These are phyloP conservation scores for Myiothlypis coronata DNA, from an alignment of 2,797 vertebrate genomes.

Conservation along the genomic window DNA sequence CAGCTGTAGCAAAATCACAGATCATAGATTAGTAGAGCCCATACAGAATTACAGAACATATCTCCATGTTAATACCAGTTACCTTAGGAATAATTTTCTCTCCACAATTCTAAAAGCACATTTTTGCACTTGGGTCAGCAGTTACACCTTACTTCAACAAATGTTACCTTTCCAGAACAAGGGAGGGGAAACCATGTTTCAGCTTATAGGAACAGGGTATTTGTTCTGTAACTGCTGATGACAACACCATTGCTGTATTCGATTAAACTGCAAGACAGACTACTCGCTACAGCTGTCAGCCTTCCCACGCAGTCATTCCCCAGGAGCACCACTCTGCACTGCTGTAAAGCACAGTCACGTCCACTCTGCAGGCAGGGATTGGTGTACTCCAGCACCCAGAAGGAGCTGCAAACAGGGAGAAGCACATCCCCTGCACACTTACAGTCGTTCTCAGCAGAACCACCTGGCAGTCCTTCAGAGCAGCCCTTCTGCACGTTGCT, in stretches of 20 bases:
- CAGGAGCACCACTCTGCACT: neutral
- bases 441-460: slow-evolving; percentile 93
- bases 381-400: neutral
- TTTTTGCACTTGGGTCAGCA: neutral
- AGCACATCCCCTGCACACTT: slow-evolving; percentile 18
- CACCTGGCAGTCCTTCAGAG: slow-evolving; percentile 85
- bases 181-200: neutral
- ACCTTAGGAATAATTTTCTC: neutral
- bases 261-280: neutral
- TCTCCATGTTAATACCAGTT: neutral
- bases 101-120: neutral
- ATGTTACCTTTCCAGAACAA: neutral
- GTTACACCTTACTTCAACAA: neutral
- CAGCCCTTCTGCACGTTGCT: slow-evolving; percentile 84
- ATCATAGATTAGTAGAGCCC: neutral
- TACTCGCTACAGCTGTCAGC: neutral
- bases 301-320: neutral
- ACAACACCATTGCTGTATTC: neutral
- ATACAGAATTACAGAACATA: neutral
- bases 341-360: neutral
- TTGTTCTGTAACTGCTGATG: neutral
- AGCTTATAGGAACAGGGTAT: neutral
- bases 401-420: neutral
- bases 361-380: neutral
- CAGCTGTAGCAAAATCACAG: neutral